Conservation (phyloP, 2,888 invertebrate genomes). For the Philereme vetulata region DNA sequence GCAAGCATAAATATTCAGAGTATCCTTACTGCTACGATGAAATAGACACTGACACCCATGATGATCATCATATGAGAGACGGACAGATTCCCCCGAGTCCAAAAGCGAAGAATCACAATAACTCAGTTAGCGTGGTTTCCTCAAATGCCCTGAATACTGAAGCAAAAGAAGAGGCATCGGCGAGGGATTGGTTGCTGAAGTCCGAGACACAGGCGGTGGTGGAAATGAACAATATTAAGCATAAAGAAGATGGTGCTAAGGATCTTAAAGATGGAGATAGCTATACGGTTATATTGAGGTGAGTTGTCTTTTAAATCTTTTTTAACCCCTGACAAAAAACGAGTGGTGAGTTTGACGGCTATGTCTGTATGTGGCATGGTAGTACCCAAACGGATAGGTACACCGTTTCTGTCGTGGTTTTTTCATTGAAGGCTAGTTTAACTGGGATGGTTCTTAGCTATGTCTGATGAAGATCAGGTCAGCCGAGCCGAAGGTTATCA, state of each 20-base stretch:
- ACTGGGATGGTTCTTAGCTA: too few relatives aligned
- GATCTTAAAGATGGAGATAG: slow-evolving; percentile 86
- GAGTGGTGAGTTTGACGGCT: too few relatives aligned
- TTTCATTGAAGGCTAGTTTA: too few relatives aligned
- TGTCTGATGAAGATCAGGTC: too few relatives aligned
- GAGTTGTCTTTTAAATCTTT: slow-evolving; percentile 40
- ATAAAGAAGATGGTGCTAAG: slow-evolving; percentile 71
- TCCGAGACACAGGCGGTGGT: slow-evolving; percentile 67
- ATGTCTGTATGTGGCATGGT: too few relatives aligned
- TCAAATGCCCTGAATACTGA: slow-evolving; percentile 71
- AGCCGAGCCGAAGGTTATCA: too few relatives aligned
- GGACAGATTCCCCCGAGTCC: slow-evolving; percentile 72
- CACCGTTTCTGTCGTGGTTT: too few relatives aligned
- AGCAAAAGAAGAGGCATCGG: slow-evolving; percentile 70
- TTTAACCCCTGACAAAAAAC: neutral
- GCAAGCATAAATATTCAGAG: slow-evolving; percentile 95
- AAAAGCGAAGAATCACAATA: slow-evolving; percentile 74
- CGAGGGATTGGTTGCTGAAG: slow-evolving; percentile 74
- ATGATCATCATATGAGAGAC: slow-evolving; percentile 82
- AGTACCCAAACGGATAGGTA: too few relatives aligned
- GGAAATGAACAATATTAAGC: slow-evolving; percentile 79
- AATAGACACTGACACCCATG: slow-evolving; percentile 89
- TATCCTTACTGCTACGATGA: slow-evolving; percentile 95
- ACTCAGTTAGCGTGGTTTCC: slow-evolving; percentile 77
- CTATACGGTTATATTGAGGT: slow-evolving; percentile 90